Evolutionary conservation across 2,888 invertebrate genomes (phyloP), one percentile per base, ranked within the genome.

Genomic region (Adelphocoris suturalis): DNA sequence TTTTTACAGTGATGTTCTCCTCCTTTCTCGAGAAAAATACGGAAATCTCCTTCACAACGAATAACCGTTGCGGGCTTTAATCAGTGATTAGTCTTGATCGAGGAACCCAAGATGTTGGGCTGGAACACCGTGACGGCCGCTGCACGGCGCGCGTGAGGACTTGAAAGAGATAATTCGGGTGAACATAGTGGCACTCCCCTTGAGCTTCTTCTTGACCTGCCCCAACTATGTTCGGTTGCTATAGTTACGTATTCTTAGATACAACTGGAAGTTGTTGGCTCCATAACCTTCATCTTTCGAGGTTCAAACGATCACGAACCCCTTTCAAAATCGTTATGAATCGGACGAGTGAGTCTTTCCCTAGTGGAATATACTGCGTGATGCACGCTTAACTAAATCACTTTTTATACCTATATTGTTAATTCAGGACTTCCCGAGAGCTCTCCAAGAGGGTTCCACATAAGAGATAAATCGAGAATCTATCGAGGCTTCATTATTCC

Each of bases 161-260:
- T 57, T 57, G 57, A n/a, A 57, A 57, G 57, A 57, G 57, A 57
- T 57, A n/a, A n/a, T 14, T 57, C 57, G n/a, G 57, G 57, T n/a
- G 57, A n/a, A 5, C 5, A 57, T 16, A 57, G 57, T 57, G n/a
- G 57, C 19, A n/a, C 19, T 57, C 57, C n/a, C n/a, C 57, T 57
- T 57, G 57, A 57, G n/a, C 57, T 16, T 57, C 57, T 27, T 37
- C 76, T 76, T 76, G 76, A 76, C 76, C 76, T 27, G 16, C 76
- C 76, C 27, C 76, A 76, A 76, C 76, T 16, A 57, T 57, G 57
- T 76, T 76, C 27, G 27, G 27, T 12, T 37, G 27, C 27, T 5
- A 16, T 76, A 76, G 27, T 37, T 27, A 76, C 76, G 76, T 76
- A 19, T 76, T 57, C 16, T 0, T 57, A 57, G 57, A n/a, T 57